These are phyloP conservation scores for Probosciger aterrimus DNA, from an alignment of 2,113 vertebrate species.

Conservation along the genomic window DNA sequence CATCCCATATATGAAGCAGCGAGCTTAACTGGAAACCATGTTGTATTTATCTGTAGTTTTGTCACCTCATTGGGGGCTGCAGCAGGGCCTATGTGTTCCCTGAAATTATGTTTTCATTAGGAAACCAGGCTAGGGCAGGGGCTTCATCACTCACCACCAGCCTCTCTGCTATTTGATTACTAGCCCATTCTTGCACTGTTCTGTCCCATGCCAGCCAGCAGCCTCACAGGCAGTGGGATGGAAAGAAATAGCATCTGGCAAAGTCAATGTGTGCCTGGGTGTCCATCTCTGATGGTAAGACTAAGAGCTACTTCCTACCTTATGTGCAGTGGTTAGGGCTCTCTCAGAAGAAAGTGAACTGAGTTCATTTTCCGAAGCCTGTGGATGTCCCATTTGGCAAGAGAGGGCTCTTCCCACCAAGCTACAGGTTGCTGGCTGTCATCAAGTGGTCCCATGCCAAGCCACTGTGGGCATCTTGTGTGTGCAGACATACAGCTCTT, in stretches of 20 bases:
- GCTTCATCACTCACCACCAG: not conserved
- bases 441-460: fast-evolving
- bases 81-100: not conserved
- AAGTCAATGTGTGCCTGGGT: not conserved
- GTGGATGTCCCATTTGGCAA: not conserved
- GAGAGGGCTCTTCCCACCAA: not conserved
- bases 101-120: not conserved
- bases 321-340: fast-evolving
- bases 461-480: fast-evolving
- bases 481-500: not conserved
- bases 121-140: not conserved
- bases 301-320: not conserved
- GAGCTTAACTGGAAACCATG: not conserved
- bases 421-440: not conserved
- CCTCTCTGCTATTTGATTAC: not conserved
- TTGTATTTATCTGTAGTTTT: not conserved
- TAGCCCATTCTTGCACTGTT: not conserved
- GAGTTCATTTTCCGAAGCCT: not conserved
- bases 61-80: not conserved
- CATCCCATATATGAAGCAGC: not conserved
- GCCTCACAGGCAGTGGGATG: not conserved
- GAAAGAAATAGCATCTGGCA: not conserved
- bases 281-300: too few relatives aligned
- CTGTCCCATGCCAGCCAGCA: not conserved
- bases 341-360: not conserved